Conservation (phyloP, 2,113 vertebrate genomes). For the Pelusios castaneus region DNA sequence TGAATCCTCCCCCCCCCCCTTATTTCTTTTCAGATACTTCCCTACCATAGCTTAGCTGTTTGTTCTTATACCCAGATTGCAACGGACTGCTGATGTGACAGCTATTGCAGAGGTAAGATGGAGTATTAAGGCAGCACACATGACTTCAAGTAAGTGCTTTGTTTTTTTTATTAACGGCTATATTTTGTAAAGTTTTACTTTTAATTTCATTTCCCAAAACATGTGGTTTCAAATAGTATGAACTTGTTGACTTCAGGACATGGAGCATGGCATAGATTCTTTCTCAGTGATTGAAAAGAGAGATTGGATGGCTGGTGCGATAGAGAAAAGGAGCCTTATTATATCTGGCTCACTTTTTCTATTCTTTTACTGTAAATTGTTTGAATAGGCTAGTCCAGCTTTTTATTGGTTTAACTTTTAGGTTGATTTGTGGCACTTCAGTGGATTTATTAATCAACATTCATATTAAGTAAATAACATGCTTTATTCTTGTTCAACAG, state of each 20-base stretch:
- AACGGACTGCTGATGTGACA: background rate
- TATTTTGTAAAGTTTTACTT: background rate
- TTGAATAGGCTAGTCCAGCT: background rate
- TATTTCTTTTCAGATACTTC: background rate
- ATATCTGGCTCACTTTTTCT: background rate
- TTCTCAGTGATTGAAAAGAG: fast-evolving
- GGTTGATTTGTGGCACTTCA: no score
- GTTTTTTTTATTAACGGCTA: fast-evolving
- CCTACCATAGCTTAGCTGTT: background rate
- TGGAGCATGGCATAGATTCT: background rate
- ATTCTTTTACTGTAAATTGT: background rate
- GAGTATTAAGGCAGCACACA: fast-evolving
- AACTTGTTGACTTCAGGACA: background rate
- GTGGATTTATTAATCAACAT: no score
- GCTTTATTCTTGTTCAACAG: no score
- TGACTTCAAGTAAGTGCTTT: background rate
- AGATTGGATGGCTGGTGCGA: background rate
- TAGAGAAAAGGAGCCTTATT: background rate
- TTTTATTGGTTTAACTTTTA: background rate
- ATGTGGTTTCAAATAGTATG: fast-evolving
- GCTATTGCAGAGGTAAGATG: background rate
- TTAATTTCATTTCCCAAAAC: background rate
- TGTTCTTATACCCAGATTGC: background rate
- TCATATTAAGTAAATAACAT: no score
- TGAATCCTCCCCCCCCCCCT: fast-evolving